Evolutionary conservation across 2,113 vertebrate genomes (phyloP).

Genomic region (Crotalus horridus): DNA sequence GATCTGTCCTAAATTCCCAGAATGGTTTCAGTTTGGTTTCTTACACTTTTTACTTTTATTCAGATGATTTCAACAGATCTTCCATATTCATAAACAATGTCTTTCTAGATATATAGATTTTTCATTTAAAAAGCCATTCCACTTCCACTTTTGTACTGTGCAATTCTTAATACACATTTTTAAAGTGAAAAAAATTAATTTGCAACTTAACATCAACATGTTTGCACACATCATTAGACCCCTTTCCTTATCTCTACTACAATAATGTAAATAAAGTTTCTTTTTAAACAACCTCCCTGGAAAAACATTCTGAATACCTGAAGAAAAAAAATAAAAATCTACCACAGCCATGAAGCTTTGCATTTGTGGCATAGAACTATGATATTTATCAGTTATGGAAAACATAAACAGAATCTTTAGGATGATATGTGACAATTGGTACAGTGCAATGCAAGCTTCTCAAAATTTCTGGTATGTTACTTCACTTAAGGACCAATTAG

Average conservation of each 20-base stretch:
- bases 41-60: not conserved
- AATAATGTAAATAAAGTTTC: not conserved
- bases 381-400: not conserved
- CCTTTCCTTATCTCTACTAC: not conserved
- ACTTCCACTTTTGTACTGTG: not conserved
- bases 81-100: not conserved
- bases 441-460: not conserved
- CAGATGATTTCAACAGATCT: not conserved
- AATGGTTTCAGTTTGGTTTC: not conserved
- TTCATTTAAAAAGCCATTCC: not conserved
- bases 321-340: not conserved
- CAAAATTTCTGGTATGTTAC: not conserved
- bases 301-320: not conserved
- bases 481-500: not conserved
- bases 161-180: not conserved
- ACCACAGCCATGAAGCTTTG: not conserved
- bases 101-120: not conserved
- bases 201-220: not conserved
- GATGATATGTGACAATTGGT: not conserved
- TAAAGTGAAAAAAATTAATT: not conserved
- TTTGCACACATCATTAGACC: not conserved
- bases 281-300: not conserved
- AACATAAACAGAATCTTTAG: not conserved
- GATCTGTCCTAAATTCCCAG: not conserved
- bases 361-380: not conserved